Base-by-base conservation (phyloP, 2,888 invertebrate genomes). In the Spicauda simplicius region DNA sequence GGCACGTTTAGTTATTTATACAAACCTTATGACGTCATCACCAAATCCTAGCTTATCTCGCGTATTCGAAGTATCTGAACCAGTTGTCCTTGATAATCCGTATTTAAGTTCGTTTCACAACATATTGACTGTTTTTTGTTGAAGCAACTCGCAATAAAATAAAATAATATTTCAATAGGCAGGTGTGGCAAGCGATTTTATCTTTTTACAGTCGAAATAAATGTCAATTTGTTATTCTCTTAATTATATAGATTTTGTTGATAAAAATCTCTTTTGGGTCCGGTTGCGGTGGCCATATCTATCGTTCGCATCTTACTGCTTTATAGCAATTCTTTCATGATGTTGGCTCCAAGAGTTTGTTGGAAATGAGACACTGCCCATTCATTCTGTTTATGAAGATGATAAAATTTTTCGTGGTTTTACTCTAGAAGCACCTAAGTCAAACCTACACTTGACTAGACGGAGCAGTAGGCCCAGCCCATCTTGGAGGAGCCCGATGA, bases 31-130 rank as follows among this genome's bases (percentile, higher is more conserved):
- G 33, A 33, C 30, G 4, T 30, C 54, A 54, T 11, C 56, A 50
- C 53, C 14, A 10, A 50, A 53, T 53, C 37, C 20, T 53, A 53
- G 30, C 14, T 50, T 33, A 55, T 33, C 16, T 33, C 30, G 33
- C 5, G 30, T 60, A 60, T 52, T 60, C 50, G n/a, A 60, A 60
- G 33, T 52, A 60, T 60, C 25, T 18, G 18, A 60, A 33, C 50
- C 18, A 25, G 60, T 25, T 18, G 60, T 60, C 60, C 60, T 60
- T 60, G 60, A 48, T 12, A 0, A 30, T 59, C 50, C 18, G 18
- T 50, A 18, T 18, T 18, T 5, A 48, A 50, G 50, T 16, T 16
- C 16, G n/a, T 16, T 52, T 52, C 33, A 52, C 18, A 33, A 60
- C 18, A 60, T 50, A 50, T 50, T 52, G 50, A 12, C 33, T 14